These are phyloP conservation scores for Etheostoma spectabile DNA, from an alignment of 2,113 vertebrate genomes.

Conservation along the genomic window DNA sequence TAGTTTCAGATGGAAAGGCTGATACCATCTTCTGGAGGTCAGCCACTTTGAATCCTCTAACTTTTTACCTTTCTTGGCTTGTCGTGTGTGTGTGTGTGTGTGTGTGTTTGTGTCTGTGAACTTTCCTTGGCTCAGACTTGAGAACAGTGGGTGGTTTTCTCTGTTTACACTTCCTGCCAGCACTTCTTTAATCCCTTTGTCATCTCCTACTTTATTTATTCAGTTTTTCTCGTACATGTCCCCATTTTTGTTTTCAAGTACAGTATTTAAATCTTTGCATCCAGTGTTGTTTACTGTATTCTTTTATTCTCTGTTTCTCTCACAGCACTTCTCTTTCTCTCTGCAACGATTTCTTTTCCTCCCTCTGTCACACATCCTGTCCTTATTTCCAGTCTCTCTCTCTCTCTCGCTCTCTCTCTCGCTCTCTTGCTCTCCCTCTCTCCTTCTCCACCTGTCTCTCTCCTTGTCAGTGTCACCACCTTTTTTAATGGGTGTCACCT, in stretches of 20 bases:
- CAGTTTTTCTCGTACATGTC: conserved; percentile 10
- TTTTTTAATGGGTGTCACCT: conserved; percentile 79
- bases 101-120: not conserved
- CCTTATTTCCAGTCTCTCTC: conserved; percentile 5
- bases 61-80: conserved; percentile 65
- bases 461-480: conserved; percentile 71
- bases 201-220: conserved; percentile 25
- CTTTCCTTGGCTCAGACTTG: conserved; percentile 39
- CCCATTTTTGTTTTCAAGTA: conserved; percentile 10
- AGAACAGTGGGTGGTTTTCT: conserved; percentile 65
- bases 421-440: not conserved
- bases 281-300: not conserved
- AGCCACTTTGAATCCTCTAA: conserved; percentile 60
- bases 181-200: conserved; percentile 31
- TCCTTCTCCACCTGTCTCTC: not conserved
- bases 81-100: not conserved
- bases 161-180: conserved; percentile 54
- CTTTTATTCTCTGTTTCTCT: not conserved
- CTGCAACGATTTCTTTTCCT: not conserved
- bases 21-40: conserved; percentile 68
- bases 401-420: not conserved
- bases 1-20: conserved; percentile 53
- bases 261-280: not conserved
- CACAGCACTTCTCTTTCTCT: not conserved
- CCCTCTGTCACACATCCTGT: not conserved